Percentiles rank a stretch among this genome's conserved stretches.
phyloP scores from a whole-genome alignment of 2,888 invertebrate genomes.

The Idaea biselata region DNA sequence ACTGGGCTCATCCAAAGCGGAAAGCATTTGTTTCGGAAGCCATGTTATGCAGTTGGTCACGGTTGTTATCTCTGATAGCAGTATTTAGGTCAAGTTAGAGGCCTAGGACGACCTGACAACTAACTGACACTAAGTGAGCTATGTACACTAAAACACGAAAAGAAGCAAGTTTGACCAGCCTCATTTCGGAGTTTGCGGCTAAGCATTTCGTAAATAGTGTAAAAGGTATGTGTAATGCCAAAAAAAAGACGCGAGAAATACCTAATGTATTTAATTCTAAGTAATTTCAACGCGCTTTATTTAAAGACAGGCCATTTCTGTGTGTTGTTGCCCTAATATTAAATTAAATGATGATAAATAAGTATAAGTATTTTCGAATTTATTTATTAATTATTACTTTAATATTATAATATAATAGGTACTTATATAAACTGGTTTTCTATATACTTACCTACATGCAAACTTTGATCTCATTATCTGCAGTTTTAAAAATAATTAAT shows the following conservation, averaged over 20 bases:
- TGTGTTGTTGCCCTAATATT: background rate
- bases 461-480: background rate
- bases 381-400: background rate
- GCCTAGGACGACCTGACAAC: too few species aligned
- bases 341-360: background rate
- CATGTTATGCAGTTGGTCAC: too few species aligned
- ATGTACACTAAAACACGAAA: too few species aligned
- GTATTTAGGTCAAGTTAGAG: too few species aligned
- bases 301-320: background rate
- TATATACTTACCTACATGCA: background rate
- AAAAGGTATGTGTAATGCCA: background rate
- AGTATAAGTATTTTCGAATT: conserved; percentile 1
- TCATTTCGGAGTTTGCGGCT: too few species aligned
- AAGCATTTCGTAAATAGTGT: background rate
- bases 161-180: too few species aligned
- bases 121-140: too few species aligned
- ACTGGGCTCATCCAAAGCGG: too few species aligned
- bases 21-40: too few species aligned
- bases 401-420: background rate
- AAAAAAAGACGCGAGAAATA: background rate
- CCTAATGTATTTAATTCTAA: background rate
- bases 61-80: too few species aligned
- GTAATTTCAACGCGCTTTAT: background rate
- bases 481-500: background rate
- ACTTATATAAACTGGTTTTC: background rate